phyloP scores from a whole-genome alignment of 2,797 vertebrate species.

The Sebastolobus alascanus region DNA sequence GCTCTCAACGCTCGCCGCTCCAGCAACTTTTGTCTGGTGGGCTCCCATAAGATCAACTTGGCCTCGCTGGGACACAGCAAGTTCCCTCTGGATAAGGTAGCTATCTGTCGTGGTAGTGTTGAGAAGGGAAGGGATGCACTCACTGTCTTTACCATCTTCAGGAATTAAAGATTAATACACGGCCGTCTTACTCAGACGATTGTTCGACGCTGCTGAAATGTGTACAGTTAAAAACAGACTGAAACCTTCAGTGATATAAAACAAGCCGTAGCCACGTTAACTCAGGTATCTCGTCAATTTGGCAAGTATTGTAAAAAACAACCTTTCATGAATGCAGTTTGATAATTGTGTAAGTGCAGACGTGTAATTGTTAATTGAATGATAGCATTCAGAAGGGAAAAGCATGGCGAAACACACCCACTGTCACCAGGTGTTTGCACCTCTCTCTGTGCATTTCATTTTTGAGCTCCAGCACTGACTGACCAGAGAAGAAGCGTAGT shows the following conservation, averaged over 20 bases:
- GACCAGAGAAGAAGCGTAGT: not conserved
- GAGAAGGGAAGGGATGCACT: not conserved
- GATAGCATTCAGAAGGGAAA: not conserved
- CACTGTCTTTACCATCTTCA: not conserved
- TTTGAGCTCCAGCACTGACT: not conserved
- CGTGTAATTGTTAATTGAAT: not conserved
- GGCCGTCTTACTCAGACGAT: not conserved
- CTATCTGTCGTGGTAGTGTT: not conserved
- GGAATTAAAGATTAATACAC: not conserved
- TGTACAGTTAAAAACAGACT: not conserved
- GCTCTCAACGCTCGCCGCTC: slow-evolving; percentile 72
- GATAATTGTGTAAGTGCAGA: not conserved
- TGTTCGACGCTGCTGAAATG: not conserved
- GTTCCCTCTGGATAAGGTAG: slow-evolving; percentile 89
- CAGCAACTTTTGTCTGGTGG: slow-evolving; percentile 88
- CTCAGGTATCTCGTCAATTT: not conserved
- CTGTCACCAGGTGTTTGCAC: not conserved
- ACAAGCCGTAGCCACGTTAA: not conserved
- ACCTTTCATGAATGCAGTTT: not conserved
- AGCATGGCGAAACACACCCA: not conserved
- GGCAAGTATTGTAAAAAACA: not conserved
- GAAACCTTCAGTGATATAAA: not conserved
- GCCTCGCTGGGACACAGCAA: slow-evolving; percentile 85
- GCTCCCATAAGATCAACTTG: slow-evolving; percentile 86
- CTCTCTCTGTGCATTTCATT: not conserved